Base-by-base conservation (phyloP, 2,888 invertebrate species). In the Limnephilus rhombicus region DNA sequence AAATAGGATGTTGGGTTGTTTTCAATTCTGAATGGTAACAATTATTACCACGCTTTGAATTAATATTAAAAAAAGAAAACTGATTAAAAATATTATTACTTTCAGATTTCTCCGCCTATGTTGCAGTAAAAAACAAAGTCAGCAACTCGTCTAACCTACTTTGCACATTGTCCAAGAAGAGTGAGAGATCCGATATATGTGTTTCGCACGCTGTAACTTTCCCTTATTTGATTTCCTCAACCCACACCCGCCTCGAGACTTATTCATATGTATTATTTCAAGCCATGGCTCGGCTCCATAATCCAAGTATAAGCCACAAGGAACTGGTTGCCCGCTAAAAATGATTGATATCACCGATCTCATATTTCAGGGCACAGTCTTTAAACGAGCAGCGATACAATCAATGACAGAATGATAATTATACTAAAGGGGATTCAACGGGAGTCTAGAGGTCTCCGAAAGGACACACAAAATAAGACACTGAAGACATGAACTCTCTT, bases 221-320 rank as follows among this genome's bases (percentile, higher is more conserved):
- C 91, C 92, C 92, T 92, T 92, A 90, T 92, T 90, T 87, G 68
- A 68, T 68, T 91, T 90, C 89, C 45, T 80, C 89, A 91, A 53
- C 90, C 92, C 92, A 91, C 90, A 49, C 81, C 87, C 53, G 31
- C 49, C 68, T 68, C 24, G 68, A 68, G 68, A 24, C 53, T 68
- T 68, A 68, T 68, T 18, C 45, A 41, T 15, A 5, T 86, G 9
- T 68, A 68, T 49, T 45, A 86, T 49, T 86, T 29, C 86, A 86
- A 86, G 45, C 49, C 29, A 49, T 45, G 86, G 83, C 18, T 83
- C 37, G 11, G 83, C 83, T 37, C 34, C 83, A 83, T 83, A 83
- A 83, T 24, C 83, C 34, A 15, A 83, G n/a, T 83, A 37, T 83
- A 37, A 7, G 37, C 41, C 41, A 5, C 83, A n/a, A 83, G 83